These are phyloP conservation scores for Gari tellinella DNA, from an alignment of 2,888 invertebrate genomes.

Conservation along the genomic window DNA sequence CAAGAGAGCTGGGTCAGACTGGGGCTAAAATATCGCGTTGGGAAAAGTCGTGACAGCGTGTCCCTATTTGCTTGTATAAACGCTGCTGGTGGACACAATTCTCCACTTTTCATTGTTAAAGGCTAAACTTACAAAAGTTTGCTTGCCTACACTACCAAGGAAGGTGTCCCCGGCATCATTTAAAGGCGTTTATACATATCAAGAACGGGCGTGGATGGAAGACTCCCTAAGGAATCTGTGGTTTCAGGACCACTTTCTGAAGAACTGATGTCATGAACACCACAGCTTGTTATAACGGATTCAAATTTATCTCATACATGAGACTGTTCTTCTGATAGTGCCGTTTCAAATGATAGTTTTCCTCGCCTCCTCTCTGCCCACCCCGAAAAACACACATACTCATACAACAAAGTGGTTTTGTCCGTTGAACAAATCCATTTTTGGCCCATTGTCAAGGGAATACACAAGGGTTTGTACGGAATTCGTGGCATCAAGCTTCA, in stretches of 20 bases:
- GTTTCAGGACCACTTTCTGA: slow-evolving; percentile 43
- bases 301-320: slow-evolving; percentile 53
- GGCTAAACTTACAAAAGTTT: slow-evolving; percentile 32
- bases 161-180: slow-evolving; percentile 34
- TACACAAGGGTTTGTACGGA: neutral
- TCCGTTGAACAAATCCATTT: neutral
- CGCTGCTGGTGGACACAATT: no score
- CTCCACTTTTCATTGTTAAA: no score
- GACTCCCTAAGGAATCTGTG: slow-evolving; percentile 38
- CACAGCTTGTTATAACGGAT: slow-evolving; percentile 54
- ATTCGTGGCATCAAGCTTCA: neutral
- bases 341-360: slow-evolving; percentile 19
- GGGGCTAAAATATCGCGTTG: no score
- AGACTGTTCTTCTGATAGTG: slow-evolving; percentile 36
- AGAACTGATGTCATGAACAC: slow-evolving; percentile 47
- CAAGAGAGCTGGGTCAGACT: no score
- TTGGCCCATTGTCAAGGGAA: slow-evolving; percentile 4
- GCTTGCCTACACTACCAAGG: slow-evolving; percentile 23
- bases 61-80: no score
- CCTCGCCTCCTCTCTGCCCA: neutral
- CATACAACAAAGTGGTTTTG: slow-evolving; percentile 1
- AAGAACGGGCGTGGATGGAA: slow-evolving; percentile 56
- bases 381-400: no score
- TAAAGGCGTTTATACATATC: slow-evolving; percentile 45
- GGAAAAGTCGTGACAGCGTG: no score